These are phyloP conservation scores for Galagoides demidoff DNA, from an alignment of 2,797 vertebrate species.

Conservation along the genomic window DNA sequence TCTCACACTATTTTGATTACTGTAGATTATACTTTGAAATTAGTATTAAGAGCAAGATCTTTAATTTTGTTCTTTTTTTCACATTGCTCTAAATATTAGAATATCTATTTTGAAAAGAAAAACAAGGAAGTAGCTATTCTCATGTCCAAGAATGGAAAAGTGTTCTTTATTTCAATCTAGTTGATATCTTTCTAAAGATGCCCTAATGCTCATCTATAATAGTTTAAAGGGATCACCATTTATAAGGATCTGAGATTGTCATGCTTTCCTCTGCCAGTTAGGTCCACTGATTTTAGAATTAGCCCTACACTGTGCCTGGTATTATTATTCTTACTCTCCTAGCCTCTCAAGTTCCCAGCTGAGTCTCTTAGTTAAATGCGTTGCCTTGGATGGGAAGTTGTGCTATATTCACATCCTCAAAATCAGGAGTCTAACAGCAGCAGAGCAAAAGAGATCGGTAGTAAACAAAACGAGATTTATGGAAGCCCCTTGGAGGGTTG, in stretches of 20 bases:
- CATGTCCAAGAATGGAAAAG: not conserved
- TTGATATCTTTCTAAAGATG: not conserved
- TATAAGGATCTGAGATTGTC: not conserved
- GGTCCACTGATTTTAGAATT: not conserved
- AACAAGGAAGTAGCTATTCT: not conserved
- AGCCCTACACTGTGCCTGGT: fast-evolving
- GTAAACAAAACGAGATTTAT: not conserved
- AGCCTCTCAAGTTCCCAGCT: not conserved
- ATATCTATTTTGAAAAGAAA: conserved; percentile 23
- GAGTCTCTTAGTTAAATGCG: not conserved
- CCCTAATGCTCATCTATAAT: not conserved
- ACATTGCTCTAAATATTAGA: not conserved
- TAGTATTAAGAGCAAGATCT: not conserved
- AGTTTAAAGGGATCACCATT: not conserved
- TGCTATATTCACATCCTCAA: not conserved
- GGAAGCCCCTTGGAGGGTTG: not conserved
- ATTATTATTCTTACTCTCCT: not conserved
- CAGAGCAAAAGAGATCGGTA: not conserved
- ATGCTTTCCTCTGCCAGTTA: not conserved
- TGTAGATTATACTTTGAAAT: not conserved
- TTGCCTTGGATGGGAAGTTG: not conserved
- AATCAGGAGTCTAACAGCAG: not conserved
- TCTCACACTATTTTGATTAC: not conserved
- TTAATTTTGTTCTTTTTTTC: not conserved
- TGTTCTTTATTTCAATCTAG: not conserved